A percentile compares a stretch with the other conserved stretches of the same genome.
phyloP scores from a whole-genome alignment of 2,113 vertebrate genomes.

The Sciurus niger region DNA sequence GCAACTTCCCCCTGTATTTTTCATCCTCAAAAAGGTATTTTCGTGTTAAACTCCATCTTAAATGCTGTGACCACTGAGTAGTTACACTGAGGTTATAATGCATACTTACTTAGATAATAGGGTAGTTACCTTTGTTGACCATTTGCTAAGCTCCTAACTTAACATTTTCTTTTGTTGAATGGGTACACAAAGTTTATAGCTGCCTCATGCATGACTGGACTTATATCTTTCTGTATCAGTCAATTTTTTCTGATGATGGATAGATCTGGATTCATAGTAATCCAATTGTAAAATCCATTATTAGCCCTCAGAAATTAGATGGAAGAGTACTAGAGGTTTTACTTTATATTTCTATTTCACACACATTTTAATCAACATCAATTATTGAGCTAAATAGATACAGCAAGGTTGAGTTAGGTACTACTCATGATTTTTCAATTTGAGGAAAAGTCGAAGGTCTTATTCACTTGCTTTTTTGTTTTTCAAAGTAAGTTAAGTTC shows the following conservation, averaged over 20 bases:
- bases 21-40: background rate
- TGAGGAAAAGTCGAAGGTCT: background rate
- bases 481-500: too few species aligned
- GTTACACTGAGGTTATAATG: background rate
- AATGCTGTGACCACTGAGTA: background rate
- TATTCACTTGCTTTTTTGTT: background rate
- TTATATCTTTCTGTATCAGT: background rate
- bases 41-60: background rate
- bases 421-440: background rate
- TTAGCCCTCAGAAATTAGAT: slow-evolving; percentile 30
- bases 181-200: background rate
- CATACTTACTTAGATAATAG: background rate
- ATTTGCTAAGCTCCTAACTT: background rate
- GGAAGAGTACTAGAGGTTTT: background rate
- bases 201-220: background rate
- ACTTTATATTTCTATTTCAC: slow-evolving; percentile 29
- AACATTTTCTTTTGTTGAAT: background rate
- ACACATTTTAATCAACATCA: slow-evolving; percentile 30
- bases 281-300: background rate
- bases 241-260: background rate
- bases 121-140: background rate
- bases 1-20: background rate
- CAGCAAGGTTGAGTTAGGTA: background rate
- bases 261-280: background rate
- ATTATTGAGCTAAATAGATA: slow-evolving; percentile 32